phyloP scores from a whole-genome alignment of 2,888 invertebrate genomes.

The Tiliacea aurago region DNA sequence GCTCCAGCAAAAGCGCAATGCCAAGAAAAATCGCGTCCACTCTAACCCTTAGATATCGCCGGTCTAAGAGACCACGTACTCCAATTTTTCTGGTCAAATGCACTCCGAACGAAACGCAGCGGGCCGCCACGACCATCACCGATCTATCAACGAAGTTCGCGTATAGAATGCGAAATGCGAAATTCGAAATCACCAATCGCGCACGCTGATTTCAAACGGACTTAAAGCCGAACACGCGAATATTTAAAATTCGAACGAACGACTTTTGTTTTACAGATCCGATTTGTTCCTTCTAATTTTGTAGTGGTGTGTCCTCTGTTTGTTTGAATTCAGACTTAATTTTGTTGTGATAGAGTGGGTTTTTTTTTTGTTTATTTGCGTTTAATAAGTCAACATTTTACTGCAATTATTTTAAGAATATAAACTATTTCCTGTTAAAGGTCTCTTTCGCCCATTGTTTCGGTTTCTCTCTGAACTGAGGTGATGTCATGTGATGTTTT shows the following conservation, averaged over 20 bases:
- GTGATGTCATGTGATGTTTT: constrained; percentile 83
- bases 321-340: constrained; percentile 63
- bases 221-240: constrained; percentile 78
- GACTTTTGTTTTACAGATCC: constrained; percentile 80
- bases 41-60: constrained; percentile 67
- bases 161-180: constrained; percentile 85
- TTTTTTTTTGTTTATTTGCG: constrained; percentile 57
- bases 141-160: constrained; percentile 87
- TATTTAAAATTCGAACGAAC: constrained; percentile 84
- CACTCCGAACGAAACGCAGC: constrained; percentile 77
- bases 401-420: constrained; percentile 86
- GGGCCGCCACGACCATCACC: constrained; percentile 79
- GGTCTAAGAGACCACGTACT: constrained; percentile 78
- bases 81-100: constrained; percentile 89
- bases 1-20: constrained; percentile 29
- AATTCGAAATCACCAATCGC: constrained; percentile 85
- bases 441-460: constrained; percentile 84
- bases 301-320: constrained; percentile 28
- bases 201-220: constrained; percentile 78
- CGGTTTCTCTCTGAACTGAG: constrained; percentile 80
- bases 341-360: constrained; percentile 50
- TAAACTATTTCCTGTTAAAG: constrained; percentile 88
- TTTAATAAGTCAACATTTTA: constrained; percentile 76
- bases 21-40: constrained; percentile 59
- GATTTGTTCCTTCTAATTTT: constrained; percentile 70